Evolutionary conservation across 2,113 vertebrate species (phyloP).

Genomic region (Heterotilapia buettikoferi): DNA sequence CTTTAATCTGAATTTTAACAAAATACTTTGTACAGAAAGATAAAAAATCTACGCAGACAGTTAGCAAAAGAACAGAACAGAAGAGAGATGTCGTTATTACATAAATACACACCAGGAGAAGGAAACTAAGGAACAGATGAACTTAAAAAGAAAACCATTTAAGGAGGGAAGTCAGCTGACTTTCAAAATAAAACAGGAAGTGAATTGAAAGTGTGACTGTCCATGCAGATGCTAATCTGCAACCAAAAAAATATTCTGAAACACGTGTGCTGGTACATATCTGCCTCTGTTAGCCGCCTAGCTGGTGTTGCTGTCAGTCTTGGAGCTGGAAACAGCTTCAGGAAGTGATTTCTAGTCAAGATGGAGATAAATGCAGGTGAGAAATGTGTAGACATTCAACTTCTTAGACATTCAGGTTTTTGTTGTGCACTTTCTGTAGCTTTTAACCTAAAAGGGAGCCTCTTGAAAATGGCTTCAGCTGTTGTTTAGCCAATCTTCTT

Average conservation of each 20-base stretch:
- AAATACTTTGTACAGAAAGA: not conserved
- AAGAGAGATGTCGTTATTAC: too few relatives aligned
- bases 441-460: not conserved
- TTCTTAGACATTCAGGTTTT: accelerated
- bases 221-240: not conserved
- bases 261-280: not conserved
- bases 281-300: not conserved
- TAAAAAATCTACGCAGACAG: accelerated
- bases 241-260: not conserved
- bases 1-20: not conserved
- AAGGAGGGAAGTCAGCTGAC: not conserved
- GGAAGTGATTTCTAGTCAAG: not conserved
- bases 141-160: not conserved
- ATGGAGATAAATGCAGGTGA: not conserved
- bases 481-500: not conserved
- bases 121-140: not conserved
- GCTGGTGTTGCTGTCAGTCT: not conserved
- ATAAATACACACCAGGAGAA: not conserved
- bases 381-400: not conserved
- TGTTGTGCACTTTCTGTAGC: not conserved
- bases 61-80: not conserved
- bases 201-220: accelerated
- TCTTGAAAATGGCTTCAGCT: not conserved
- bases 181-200: not conserved
- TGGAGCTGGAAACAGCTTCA: not conserved